Evolutionary conservation across 2,113 vertebrate genomes (phyloP).

Genomic region (Pampusana beccarii): DNA sequence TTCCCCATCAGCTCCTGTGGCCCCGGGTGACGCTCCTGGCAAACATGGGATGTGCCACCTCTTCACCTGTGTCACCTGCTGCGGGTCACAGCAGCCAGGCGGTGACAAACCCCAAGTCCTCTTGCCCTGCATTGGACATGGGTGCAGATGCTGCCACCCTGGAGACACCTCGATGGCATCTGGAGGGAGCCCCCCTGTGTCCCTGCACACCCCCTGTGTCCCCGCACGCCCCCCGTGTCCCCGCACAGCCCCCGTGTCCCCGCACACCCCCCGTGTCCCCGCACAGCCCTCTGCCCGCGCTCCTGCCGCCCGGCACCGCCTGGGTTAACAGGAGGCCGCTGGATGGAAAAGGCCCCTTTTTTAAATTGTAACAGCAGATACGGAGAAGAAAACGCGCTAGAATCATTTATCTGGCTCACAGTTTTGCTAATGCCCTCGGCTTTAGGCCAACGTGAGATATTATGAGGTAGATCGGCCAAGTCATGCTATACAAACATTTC

Average conservation of each 20-base stretch:
- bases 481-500: slow-evolving; percentile 60
- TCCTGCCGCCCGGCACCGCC: not conserved
- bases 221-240: not conserved
- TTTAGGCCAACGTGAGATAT: slow-evolving; percentile 56
- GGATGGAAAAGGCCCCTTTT: not conserved
- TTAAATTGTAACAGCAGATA: slow-evolving; percentile 45
- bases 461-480: slow-evolving; percentile 65
- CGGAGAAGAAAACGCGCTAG: slow-evolving; percentile 2
- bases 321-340: slow-evolving; percentile 4
- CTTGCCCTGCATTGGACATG: rapidly evolving
- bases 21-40: not conserved
- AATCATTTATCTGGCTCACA: slow-evolving; percentile 61
- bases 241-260: not conserved
- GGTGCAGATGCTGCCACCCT: not conserved
- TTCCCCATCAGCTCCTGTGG: not conserved
- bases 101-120: not conserved
- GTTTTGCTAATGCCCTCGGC: slow-evolving; percentile 58
- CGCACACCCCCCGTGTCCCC: not conserved
- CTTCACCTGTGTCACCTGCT: not conserved
- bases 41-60: rapidly evolving
- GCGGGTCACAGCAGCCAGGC: not conserved
- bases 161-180: not conserved
- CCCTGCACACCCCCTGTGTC: not conserved
- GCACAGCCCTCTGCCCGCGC: not conserved
- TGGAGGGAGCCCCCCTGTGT: rapidly evolving